Conservation (phyloP, 2,797 vertebrate genomes). For the Coregonus ussuriensis region DNA sequence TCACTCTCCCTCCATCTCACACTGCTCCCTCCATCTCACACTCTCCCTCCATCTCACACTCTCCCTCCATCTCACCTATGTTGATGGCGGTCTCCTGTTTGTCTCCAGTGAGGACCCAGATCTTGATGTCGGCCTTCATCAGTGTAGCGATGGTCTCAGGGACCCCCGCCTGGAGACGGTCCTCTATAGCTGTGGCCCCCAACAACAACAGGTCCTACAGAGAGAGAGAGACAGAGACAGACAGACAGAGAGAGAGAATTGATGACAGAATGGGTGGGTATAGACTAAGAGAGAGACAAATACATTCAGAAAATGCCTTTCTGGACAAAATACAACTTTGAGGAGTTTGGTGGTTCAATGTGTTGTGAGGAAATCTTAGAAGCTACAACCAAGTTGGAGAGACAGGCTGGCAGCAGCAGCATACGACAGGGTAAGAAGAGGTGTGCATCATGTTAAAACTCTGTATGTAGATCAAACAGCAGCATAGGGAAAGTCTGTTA, state of each 20-base stretch:
- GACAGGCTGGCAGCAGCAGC: slow-evolving; percentile 29
- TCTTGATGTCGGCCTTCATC: slow-evolving; percentile 93
- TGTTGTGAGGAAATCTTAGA: slow-evolving; percentile 35
- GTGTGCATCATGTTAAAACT: background rate
- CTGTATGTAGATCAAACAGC: slow-evolving; percentile 54
- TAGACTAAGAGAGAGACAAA: too few relatives aligned
- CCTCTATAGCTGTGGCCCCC: slow-evolving; percentile 96
- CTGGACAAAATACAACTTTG: background rate
- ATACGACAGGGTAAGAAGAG: background rate
- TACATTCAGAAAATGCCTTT: background rate
- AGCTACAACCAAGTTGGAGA: slow-evolving; percentile 43
- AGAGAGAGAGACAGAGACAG: slow-evolving; percentile 9
- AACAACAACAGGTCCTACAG: slow-evolving; percentile 87
- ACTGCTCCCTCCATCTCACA: background rate
- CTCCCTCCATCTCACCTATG: slow-evolving; percentile 81
- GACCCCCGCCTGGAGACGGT: slow-evolving; percentile 91
- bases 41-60: background rate
- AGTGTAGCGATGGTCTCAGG: slow-evolving; percentile 95
- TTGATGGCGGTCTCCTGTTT: slow-evolving; percentile 98
- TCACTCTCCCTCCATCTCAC: too few relatives aligned
- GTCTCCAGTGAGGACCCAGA: slow-evolving; percentile 97
- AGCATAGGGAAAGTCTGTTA: slow-evolving; percentile 23
- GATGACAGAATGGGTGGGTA: background rate
- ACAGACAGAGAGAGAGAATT: background rate
- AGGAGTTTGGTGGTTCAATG: slow-evolving; percentile 29